Percentiles rank a stretch among this genome's conserved stretches.
These are phyloP conservation scores for Murina feae DNA, from an alignment of 2,113 vertebrate genomes.

Conservation along the genomic window DNA sequence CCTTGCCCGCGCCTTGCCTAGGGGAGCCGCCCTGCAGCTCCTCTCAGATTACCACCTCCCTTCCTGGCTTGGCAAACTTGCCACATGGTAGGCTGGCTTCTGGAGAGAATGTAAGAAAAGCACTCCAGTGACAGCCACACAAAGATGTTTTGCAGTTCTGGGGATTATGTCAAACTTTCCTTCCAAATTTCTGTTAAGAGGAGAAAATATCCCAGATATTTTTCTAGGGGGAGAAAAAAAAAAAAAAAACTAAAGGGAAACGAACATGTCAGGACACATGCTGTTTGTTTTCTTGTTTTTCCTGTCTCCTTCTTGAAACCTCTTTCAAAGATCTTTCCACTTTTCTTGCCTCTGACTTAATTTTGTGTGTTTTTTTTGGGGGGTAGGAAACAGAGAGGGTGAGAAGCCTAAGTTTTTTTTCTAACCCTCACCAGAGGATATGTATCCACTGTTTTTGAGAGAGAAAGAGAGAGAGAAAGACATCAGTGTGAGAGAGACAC, in stretches of 20 bases:
- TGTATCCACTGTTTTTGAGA: background rate
- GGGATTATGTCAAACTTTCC: constrained; percentile 23
- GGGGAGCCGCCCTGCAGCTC: constrained; percentile 42
- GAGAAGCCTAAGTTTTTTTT: background rate
- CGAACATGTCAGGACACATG: background rate
- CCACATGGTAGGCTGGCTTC: constrained; percentile 43
- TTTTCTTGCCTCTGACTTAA: background rate
- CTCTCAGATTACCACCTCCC: background rate
- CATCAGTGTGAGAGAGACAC: background rate
- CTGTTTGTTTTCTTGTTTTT: background rate
- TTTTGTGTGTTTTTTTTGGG: background rate
- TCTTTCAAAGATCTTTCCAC: background rate
- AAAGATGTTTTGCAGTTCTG: background rate
- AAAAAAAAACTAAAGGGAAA: background rate
- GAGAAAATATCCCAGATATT: constrained; percentile 22
- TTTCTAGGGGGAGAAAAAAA: background rate
- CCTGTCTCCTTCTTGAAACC: background rate
- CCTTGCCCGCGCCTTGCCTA: background rate
- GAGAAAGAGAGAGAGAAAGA: background rate
- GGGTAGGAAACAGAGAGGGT: background rate
- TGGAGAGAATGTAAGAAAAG: background rate
- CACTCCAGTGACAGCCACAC: background rate
- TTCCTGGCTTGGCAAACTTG: background rate
- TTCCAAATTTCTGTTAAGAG: constrained; percentile 20
- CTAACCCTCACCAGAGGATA: background rate